Base-by-base conservation (phyloP, 2,113 vertebrate genomes). In the Microtus richardsoni region DNA sequence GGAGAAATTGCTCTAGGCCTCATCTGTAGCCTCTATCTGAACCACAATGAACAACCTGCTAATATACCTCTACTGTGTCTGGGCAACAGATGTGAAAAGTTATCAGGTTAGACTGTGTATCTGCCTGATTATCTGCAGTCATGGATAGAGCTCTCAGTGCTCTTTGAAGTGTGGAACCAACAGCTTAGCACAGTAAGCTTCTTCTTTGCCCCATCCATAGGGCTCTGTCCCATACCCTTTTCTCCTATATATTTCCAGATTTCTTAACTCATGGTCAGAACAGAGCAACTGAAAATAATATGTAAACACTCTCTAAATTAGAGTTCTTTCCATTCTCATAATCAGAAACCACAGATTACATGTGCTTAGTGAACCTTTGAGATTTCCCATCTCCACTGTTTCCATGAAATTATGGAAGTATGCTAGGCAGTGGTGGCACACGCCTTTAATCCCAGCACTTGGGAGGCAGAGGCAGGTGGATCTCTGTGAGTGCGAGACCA, bases 1-100 rank as follows among this genome's bases (percentile, higher is more conserved):
- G 16, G 4, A 30, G 13, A 7, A 0, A 13, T 17, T 58, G 14
- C 4, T 58, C 2, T 47, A 28, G 11, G 1, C 4, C 39, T 17
- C 7, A 7, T 4, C 16, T 33, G 16, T 52, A 49, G 52, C 16
- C 17, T 49, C 7, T 24, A 24, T 70, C 16, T 70, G 10, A 24
- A 36, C 4, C 3, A 83, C 16, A 28, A 17, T 8, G 21, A 30
- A 41, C 22, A 47, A 16, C 39, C 16, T 22, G 3, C 68, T 28
- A n/a, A 44, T 41, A 14, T 19, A 19, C 12, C 75, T 49, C 26
- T 52, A 8, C 30, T 36, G 7, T 47, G 24, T 33, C 52, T 87
- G 33, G 22, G 6, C 17, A 3, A 47, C 5, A 64, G 70, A 13
- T 58, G n/a, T 54, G 8, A 77, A 85, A 44, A 17, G 52, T 28